Evolutionary conservation across 1,140 invertebrate species (phyloP), one percentile per base, ranked within the genome.

Genomic region (Helicoverpa zea): DNA sequence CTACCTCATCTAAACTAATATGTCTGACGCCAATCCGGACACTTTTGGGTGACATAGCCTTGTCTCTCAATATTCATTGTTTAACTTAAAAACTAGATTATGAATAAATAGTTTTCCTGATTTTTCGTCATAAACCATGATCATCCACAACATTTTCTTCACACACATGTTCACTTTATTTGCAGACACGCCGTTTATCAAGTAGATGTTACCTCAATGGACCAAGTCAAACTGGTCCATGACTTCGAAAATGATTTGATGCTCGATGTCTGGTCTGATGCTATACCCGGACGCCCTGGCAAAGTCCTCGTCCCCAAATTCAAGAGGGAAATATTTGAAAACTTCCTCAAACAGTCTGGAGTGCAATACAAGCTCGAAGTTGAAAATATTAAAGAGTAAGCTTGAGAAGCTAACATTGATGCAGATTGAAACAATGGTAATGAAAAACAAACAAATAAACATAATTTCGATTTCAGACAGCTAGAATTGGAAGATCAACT

Each of bases 401-500:
- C 79, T 9, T 9, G 3, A 68, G 4, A 68, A 14, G 13, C 4
- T 47, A 23, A 23, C 0, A 23, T 23, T 23, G 23, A 23, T 23
- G 23, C 23, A 14, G 13, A 63, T 12, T 14, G 18, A 35, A 63
- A 30, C 10, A 63, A 2, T 30, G 13, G 10, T 61, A 35, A 2
- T 30, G 3, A 63, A 35, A 13, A 12, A 63, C 3, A 35, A 35
- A 2, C 2, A 9, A 18, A 49, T 29, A 0, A 77, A 10, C 11
- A 14, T 58, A 35, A 54, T 72, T 23, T 63, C 13, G 10, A 47
- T 73, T 86, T 64, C 61, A 90, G 89, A 49, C 13, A 78, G 18
- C 35, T 90, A 10, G 84, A 89, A 1, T 23, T 84, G 18, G 89
- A 90, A 86, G 88, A 90, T 18, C 11, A 76, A 74, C 54, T 87